These are phyloP conservation scores for Monochamus alternatus DNA, from an alignment of 2,888 invertebrate genomes.

Conservation along the genomic window DNA sequence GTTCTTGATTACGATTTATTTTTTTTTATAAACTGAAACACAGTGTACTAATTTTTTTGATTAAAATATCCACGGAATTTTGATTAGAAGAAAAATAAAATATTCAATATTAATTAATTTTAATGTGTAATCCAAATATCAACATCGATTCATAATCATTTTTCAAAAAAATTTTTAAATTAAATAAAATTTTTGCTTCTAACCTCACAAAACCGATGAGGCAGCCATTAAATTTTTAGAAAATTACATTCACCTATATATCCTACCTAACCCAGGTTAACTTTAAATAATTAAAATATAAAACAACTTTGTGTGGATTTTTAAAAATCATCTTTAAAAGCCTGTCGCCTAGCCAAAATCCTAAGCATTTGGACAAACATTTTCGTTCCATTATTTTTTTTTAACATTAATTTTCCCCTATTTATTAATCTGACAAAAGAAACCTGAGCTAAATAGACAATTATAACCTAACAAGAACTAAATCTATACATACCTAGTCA, in stretches of 20 bases:
- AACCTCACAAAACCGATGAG: not conserved
- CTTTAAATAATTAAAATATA: constrained; percentile 47
- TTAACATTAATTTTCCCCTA: not conserved
- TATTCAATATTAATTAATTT: too few relatives aligned
- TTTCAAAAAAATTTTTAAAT: too few relatives aligned
- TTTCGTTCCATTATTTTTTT: too few relatives aligned
- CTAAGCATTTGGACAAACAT: not conserved
- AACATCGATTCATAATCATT: too few relatives aligned
- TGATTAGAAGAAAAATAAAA: too few relatives aligned
- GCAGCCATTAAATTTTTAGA: not conserved
- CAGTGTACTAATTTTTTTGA: too few relatives aligned
- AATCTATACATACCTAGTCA: constrained; percentile 58
- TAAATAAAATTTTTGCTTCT: not conserved
- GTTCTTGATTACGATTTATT: too few relatives aligned
- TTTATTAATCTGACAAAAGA: constrained; percentile 53
- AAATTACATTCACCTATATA: constrained; percentile 12
- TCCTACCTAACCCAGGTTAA: constrained; percentile 67
- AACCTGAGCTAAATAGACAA: constrained; percentile 66
- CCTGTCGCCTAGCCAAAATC: constrained; percentile 6
- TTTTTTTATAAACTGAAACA: too few relatives aligned
- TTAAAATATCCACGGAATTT: too few relatives aligned
- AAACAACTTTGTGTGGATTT: constrained; percentile 6
- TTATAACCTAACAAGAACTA: constrained; percentile 51
- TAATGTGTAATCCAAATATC: too few relatives aligned
- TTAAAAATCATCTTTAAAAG: constrained; percentile 1